These are phyloP conservation scores for Darevskia nairensis DNA, from an alignment of 2,797 vertebrate species.

Conservation along the genomic window DNA sequence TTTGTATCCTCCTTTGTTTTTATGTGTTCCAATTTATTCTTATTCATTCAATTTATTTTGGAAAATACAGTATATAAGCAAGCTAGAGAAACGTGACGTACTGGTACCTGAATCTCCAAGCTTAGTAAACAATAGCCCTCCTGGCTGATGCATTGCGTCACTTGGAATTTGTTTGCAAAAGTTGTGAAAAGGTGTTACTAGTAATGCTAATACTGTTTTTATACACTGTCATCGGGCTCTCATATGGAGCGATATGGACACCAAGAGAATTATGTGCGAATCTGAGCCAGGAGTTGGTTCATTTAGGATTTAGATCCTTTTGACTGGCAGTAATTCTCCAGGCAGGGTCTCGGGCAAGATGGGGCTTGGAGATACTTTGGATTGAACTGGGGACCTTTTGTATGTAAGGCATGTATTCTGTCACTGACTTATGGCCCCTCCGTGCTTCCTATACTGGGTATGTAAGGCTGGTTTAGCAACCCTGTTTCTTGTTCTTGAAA, in stretches of 20 bases:
- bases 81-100: neutral
- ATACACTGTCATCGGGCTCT: neutral
- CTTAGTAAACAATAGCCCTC: neutral
- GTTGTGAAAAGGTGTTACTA: neutral
- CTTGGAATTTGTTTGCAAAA: neutral
- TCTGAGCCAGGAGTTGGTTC: neutral
- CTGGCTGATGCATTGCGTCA: neutral
- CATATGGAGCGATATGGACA: too few relatives aligned
- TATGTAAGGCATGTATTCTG: neutral
- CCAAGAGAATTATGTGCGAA: too few relatives aligned
- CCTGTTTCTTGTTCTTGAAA: neutral
- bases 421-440: neutral
- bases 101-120: conserved; percentile 5
- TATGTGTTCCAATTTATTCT: neutral
- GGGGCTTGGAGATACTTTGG: neutral
- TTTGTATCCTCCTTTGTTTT: neutral
- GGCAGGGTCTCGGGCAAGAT: neutral
- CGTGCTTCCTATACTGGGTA: neutral
- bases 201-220: neutral
- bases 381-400: neutral
- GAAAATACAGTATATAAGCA: neutral
- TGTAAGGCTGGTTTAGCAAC: neutral
- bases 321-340: neutral
- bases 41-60: neutral
- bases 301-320: neutral